A percentile compares a stretch with the other conserved stretches of the same genome.
Evolutionary conservation across 2,888 invertebrate genomes (phyloP).

Genomic region (Scotopteryx bipunctaria): DNA sequence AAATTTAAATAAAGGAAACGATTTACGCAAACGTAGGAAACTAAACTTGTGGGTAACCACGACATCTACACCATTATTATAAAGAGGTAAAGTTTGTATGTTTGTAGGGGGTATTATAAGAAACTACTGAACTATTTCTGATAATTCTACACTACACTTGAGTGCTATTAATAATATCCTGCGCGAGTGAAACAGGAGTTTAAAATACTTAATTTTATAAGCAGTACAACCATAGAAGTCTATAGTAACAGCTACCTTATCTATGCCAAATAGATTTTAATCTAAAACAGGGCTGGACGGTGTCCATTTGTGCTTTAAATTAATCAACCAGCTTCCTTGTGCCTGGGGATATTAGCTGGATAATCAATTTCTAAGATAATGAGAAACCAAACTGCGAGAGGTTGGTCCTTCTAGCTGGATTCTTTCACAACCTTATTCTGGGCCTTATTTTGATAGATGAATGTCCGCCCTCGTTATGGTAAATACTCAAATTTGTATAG

Average conservation of each 20-base stretch:
- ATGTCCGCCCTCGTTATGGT: no score
- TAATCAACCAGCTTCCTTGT: slow-evolving; percentile 32
- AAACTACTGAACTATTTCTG: no score
- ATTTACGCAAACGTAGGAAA: slow-evolving; percentile 13
- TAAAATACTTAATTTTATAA: background rate
- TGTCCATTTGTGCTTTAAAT: slow-evolving; percentile 30
- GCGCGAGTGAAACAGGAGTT: no score
- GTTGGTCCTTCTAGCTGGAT: slow-evolving; percentile 5
- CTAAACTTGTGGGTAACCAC: slow-evolving; percentile 13
- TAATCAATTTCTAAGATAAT: slow-evolving; percentile 6
- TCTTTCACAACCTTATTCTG: slow-evolving; percentile 3
- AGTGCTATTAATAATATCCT: no score
- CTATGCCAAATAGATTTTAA: slow-evolving; percentile 31
- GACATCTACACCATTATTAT: no score
- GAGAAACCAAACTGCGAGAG: background rate
- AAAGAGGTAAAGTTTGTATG: no score
- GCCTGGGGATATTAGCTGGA: slow-evolving; percentile 11
- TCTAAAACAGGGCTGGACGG: slow-evolving; percentile 31
- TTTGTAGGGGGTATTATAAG: no score
- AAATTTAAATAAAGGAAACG: slow-evolving; percentile 17
- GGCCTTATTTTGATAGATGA: no score
- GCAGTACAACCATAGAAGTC: background rate
- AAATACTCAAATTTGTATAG: no score
- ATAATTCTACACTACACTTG: no score
- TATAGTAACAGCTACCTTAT: slow-evolving; percentile 8